These are phyloP conservation scores for Junonia oenone DNA, from an alignment of 2,888 invertebrate species.

Conservation along the genomic window DNA sequence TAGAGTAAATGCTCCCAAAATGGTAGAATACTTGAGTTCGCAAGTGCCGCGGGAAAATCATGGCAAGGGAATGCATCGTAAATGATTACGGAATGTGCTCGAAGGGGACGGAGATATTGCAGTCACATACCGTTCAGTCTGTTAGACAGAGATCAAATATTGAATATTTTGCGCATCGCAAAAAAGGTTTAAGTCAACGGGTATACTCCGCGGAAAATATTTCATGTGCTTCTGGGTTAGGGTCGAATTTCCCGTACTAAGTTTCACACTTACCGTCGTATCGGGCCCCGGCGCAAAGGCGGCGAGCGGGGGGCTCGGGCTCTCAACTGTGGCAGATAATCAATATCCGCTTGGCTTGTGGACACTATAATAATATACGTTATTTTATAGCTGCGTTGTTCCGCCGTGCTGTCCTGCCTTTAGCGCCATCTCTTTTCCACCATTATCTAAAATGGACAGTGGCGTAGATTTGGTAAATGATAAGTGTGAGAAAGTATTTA, in stretches of 20 bases:
- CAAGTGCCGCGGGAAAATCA: constrained; percentile 72
- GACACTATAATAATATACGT: constrained; percentile 79
- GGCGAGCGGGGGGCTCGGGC: constrained; percentile 63
- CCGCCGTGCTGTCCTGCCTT: constrained; percentile 35
- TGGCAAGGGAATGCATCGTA: constrained; percentile 76
- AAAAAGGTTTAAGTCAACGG: constrained; percentile 47
- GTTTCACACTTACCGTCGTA: constrained; percentile 46
- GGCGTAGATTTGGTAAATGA: constrained; percentile 80
- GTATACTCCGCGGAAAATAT: constrained; percentile 44
- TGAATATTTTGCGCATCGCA: constrained; percentile 55
- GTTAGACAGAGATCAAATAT: constrained; percentile 80
- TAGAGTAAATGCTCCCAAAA: constrained; percentile 35
- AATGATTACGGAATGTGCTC: constrained; percentile 75
- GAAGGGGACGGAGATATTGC: constrained; percentile 69
- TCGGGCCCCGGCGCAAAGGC: constrained; percentile 32
- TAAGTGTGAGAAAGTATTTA: constrained; percentile 80
- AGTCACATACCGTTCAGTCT: constrained; percentile 65
- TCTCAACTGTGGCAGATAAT: constrained; percentile 81
- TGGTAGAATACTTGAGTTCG: constrained; percentile 49
- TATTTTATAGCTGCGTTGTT: constrained; percentile 65
- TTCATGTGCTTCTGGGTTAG: constrained; percentile 44
- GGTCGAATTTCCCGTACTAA: constrained; percentile 45
- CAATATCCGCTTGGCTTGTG: constrained; percentile 81
- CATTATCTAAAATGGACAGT: constrained; percentile 79
- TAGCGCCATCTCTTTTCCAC: constrained; percentile 57